Conservation (phyloP, 2,113 vertebrate species). For the Rhizomys pruinosus region DNA sequence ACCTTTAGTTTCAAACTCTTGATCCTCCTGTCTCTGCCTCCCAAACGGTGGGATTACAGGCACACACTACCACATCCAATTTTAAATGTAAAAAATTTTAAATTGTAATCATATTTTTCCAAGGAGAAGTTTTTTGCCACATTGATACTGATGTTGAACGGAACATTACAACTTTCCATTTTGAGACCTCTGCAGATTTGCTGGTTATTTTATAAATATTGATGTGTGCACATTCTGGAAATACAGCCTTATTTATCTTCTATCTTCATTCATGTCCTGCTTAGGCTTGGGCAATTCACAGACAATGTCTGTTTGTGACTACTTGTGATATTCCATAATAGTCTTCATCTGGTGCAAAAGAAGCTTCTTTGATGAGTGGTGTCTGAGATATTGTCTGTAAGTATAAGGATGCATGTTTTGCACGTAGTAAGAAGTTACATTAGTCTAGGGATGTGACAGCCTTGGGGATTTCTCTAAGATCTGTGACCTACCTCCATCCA, state of each 20-base stretch:
- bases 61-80: background rate
- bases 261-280: no score
- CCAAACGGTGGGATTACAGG: background rate
- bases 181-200: background rate
- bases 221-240: background rate
- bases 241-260: background rate
- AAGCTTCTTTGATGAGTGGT: no score
- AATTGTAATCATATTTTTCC: background rate
- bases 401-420: no score
- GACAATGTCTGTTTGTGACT: no score
- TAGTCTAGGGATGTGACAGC: no score
- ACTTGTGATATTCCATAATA: no score
- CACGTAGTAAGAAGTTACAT: no score
- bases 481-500: no score
- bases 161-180: background rate
- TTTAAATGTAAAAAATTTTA: background rate
- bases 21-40: background rate
- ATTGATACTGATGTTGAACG: background rate
- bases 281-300: no score
- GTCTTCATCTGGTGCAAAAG: no score
- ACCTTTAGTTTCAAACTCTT: background rate
- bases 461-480: no score
- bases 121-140: background rate
- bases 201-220: background rate
- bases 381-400: no score